A percentile compares a stretch with the other conserved stretches of the same genome.
Evolutionary conservation across 1,140 invertebrate genomes (phyloP).

Genomic region (Kradibia gibbosae): DNA sequence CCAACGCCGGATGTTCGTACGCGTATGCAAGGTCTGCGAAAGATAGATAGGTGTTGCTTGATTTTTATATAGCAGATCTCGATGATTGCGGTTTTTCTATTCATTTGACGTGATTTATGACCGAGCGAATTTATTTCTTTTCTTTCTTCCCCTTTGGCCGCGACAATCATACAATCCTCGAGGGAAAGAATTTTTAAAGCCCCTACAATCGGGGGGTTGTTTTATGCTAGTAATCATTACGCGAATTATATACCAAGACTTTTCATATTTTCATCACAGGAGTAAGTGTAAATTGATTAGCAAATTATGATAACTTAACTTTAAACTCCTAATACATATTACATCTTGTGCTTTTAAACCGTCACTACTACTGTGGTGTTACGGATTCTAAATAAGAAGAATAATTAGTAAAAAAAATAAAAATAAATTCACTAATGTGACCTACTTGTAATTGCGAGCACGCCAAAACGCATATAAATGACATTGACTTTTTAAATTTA

Average conservation of each 20-base stretch:
- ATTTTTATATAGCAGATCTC: constrained; percentile 20
- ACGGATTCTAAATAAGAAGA: too few relatives aligned
- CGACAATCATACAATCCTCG: not conserved
- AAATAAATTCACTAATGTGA: too few relatives aligned
- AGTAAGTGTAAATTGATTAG: not conserved
- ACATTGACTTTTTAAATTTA: not conserved
- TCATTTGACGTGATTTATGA: constrained; percentile 4
- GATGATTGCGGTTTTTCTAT: constrained; percentile 6
- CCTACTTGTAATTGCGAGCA: not conserved
- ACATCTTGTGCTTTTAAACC: too few relatives aligned
- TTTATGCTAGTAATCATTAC: not conserved
- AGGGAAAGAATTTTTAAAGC: not conserved
- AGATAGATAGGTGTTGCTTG: constrained; percentile 1
- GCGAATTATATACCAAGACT: not conserved
- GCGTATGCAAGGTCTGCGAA: not conserved
- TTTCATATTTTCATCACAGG: not conserved
- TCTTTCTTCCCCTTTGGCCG: not conserved
- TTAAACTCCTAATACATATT: too few relatives aligned
- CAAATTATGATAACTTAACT: not conserved
- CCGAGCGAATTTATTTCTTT: not conserved
- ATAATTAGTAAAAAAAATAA: too few relatives aligned
- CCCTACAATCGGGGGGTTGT: not conserved
- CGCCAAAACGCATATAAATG: not conserved
- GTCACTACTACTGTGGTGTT: too few relatives aligned
- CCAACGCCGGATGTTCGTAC: too few relatives aligned